Conservation (phyloP, 2,113 vertebrate species). For the Chinchilla lanigera region DNA sequence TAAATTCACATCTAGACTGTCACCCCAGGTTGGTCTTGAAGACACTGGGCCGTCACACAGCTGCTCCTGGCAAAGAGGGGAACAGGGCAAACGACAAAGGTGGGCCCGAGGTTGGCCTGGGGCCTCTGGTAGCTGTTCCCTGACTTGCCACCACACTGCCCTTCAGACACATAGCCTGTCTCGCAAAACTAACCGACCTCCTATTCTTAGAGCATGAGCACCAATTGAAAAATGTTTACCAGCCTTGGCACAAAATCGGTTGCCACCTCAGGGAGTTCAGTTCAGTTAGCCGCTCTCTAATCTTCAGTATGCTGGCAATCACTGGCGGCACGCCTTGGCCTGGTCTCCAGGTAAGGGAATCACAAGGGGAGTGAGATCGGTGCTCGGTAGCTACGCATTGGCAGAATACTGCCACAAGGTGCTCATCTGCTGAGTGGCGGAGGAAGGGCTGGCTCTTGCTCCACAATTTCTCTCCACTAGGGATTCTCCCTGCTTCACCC, state of each 20-base stretch:
- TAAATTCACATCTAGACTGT: not conserved
- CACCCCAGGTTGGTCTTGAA: not conserved
- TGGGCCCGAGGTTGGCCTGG: not conserved
- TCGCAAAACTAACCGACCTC: not conserved
- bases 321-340: accelerated
- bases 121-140: not conserved
- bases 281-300: not conserved
- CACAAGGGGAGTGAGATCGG: not conserved
- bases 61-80: not conserved
- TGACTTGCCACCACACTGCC: not conserved
- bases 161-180: not conserved
- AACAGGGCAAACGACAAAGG: not conserved
- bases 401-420: conserved; percentile 36
- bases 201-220: not conserved
- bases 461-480: conserved; percentile 50
- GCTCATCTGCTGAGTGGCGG: conserved; percentile 45
- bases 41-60: not conserved
- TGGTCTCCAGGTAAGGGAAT: not conserved
- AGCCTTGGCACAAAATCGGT: not conserved
- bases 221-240: conserved; percentile 45
- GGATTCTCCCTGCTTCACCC: not conserved
- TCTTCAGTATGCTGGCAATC: not conserved
- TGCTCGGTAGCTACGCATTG: not conserved
- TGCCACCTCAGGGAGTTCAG: conserved; percentile 15
- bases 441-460: conserved; percentile 17